Base-by-base conservation (phyloP, 2,888 invertebrate species). In the Drosophila fulvimacula region DNA sequence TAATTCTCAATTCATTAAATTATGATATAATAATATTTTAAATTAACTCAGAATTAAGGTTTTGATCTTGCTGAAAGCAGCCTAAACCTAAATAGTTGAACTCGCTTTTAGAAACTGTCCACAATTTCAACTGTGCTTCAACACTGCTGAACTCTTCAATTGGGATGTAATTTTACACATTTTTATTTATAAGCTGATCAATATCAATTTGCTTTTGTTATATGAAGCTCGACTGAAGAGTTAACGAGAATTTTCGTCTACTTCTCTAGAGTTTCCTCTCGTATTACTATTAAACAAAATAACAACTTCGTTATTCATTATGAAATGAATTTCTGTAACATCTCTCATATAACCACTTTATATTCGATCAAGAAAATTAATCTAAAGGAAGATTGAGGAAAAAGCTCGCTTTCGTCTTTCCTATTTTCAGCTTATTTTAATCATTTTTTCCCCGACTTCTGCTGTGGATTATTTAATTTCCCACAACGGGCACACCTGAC, bases 391-490 rank as follows among this genome's bases (percentile, higher is more conserved):
- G n/a, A 7, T 17, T 27, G 3, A 13, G 5, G 15, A 6, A 36
- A 19, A 24, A 36, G 10, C 21, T 15, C 3, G 4, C 2, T 10
- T 15, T n/a, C 13, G 21, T 27, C 44, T 27, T 15, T 24, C 15
- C 5, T 15, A 10, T 48, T 7, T 17, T n/a, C 11, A 24, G 19
- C 3, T 27, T 6, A 17, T 10, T 38, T 38, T 38, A 34, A 21
- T 51, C 9, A 34, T 19, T 21, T 30, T 11, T 32, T 0, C 13
- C 2, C 17, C 15, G 3, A 3, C 3, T 44, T 11, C 24, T 21
- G 10, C 19, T n/a, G 27, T 30, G 60, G n/a, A 11, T 19, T 27
- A 41, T 27, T 64, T 41, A 51, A 52, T 38, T n/a, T 65, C 52
- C 39, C 66, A 15, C 30, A 63, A n/a, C 19, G 15, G 1, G 41